Evolutionary conservation across 2,888 invertebrate species (phyloP), one percentile per base, ranked within the genome.

Genomic region (Nomada fabriciana): DNA sequence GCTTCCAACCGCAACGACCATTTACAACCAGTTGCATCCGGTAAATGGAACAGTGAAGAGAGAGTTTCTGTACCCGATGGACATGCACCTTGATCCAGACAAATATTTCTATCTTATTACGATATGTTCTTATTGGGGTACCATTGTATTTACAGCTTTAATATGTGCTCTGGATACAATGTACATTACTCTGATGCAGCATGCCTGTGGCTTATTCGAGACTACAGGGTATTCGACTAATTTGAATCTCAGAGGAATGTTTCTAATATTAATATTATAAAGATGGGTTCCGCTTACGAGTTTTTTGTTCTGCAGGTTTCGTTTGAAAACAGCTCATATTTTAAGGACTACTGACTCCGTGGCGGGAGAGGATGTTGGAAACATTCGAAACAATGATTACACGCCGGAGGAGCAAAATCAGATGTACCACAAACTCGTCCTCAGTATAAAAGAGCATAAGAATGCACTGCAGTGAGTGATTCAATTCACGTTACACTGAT

Each of bases 121-220:
- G n/a, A 2, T 60, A 9, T 60, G 20, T 36, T 11, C 1, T 20
- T 59, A 50, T 9, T 2, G n/a, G 4, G n/a, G 13, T 7, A 47
- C 60, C 10, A 11, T 47, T 4, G 2, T 50, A 20, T 11, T 13
- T 9, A 9, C 50, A 2, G 3, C 5, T 7, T 4, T 60, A 13
- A 29, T 60, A 2, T 13, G 23, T n/a, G 47, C 13, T 18, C 20
- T 60, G 1, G 70, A 70, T 20, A 29, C 57, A 13, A 57, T 70
- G 70, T 70, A 60, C 36, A 47, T 70, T 5, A 50, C 18, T 36
- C 18, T 60, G n/a, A 36, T 29, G 5, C 25, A 70, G 20, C 70
- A 70, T 29, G 50, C 43, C 15, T 70, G 70, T 36, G 70, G 9
- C 20, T 59, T 60, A 20, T 60, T 60, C 20, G 29, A 47, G 10